A percentile compares a stretch with the other conserved stretches of the same genome.
These are phyloP conservation scores for Drosophila colorata DNA, from an alignment of 2,888 invertebrate species.

Conservation along the genomic window DNA sequence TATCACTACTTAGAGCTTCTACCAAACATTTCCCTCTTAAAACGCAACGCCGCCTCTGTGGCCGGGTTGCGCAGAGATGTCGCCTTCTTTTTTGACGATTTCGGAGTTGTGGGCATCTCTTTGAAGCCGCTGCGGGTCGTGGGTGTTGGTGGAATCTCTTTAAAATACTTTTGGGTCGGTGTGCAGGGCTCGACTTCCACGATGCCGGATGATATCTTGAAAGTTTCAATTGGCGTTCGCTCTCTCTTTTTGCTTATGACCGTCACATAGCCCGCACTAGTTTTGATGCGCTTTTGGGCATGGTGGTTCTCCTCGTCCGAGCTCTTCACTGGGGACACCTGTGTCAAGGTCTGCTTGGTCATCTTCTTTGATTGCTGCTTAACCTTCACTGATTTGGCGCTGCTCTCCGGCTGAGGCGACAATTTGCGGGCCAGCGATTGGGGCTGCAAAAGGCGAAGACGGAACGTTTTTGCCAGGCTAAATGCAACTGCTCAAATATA, in stretches of 20 bases:
- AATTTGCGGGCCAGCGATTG: constrained; percentile 55
- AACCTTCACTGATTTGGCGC: neutral
- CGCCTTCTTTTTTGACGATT: neutral
- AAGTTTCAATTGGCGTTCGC: constrained; percentile 36
- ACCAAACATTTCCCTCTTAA: constrained; percentile 48
- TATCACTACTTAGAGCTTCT: constrained; percentile 29
- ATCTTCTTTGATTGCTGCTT: neutral
- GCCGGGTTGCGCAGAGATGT: constrained; percentile 34
- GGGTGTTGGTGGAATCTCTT: constrained; percentile 75
- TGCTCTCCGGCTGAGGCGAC: constrained; percentile 43
- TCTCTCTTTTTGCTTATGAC: constrained; percentile 19
- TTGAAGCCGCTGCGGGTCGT: constrained; percentile 30
- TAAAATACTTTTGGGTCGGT: constrained; percentile 72
- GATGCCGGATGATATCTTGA: constrained; percentile 75
- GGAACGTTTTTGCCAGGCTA: neutral
- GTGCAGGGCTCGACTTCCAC: constrained; percentile 79
- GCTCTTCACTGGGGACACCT: constrained; percentile 49
- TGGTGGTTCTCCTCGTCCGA: constrained; percentile 60
- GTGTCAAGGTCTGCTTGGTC: constrained; percentile 6
- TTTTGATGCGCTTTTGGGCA: constrained; percentile 41
- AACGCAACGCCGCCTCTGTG: constrained; percentile 56
- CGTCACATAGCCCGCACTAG: constrained; percentile 64
- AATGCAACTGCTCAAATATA: too few species aligned
- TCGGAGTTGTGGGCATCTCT: constrained; percentile 4
- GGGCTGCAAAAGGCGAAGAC: constrained; percentile 20